A percentile compares a stretch with the other conserved stretches of the same genome.
These are phyloP conservation scores for Heliconius himera DNA, from an alignment of 1,140 invertebrate species.

Conservation along the genomic window DNA sequence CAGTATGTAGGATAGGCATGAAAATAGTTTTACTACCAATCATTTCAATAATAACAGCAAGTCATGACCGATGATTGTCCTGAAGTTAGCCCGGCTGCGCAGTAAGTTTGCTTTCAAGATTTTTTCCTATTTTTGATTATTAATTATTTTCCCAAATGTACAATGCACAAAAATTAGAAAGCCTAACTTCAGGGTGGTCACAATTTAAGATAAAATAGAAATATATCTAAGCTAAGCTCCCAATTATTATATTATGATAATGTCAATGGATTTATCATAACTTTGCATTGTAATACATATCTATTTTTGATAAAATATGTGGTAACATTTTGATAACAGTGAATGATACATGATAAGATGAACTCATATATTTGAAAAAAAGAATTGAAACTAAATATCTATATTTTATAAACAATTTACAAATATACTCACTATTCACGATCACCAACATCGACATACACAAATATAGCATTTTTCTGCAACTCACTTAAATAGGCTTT, in stretches of 20 bases:
- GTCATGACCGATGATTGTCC: no score
- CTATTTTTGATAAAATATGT: slow-evolving; percentile 1
- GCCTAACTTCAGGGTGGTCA: no score
- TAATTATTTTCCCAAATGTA: no score
- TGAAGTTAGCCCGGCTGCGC: no score
- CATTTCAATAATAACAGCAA: no score
- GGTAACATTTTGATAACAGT: neutral
- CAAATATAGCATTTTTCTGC: slow-evolving; percentile 83
- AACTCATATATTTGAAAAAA: no score
- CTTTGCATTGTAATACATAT: neutral
- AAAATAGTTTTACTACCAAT: no score
- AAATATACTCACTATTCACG: slow-evolving; percentile 82
- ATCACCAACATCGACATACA: slow-evolving; percentile 87
- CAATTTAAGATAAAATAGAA: neutral
- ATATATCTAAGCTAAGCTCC: neutral
- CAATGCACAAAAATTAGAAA: no score
- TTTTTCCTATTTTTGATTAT: no score
- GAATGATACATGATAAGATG: neutral
- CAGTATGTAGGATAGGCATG: no score
- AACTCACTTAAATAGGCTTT: slow-evolving; percentile 83
- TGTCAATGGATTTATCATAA: neutral
- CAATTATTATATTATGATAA: neutral
- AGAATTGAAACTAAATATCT: neutral
- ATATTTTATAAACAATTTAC: neutral
- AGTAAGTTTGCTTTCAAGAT: no score